Conservation (phyloP, 1,140 invertebrate species). For the Tetraneura akinire region DNA sequence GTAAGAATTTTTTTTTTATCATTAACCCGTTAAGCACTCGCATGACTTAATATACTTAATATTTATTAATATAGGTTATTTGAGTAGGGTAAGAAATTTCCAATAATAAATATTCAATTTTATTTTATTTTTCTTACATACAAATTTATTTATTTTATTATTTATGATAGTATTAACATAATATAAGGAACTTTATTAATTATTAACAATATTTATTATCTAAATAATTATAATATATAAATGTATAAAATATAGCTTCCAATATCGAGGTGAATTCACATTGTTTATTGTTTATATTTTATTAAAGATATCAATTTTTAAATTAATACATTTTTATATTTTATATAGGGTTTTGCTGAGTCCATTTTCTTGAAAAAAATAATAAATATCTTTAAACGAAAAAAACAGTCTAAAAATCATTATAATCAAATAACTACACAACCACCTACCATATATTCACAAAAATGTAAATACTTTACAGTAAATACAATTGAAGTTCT, state of each 20-base stretch:
- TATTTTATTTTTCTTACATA: conserved; percentile 57
- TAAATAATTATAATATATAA: no score
- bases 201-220: no score
- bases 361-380: conserved; percentile 8
- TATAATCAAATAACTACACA: not conserved
- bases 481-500: not conserved
- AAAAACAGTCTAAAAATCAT: conserved; percentile 21
- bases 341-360: not conserved
- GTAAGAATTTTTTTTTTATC: conserved; percentile 55
- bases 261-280: conserved; percentile 26
- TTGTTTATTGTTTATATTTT: not conserved
- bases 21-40: conserved; percentile 62
- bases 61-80: no score
- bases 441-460: not conserved
- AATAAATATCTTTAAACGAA: not conserved
- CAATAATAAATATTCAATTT: no score
- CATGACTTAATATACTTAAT: no score
- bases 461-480: not conserved
- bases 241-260: no score
- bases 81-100: no score
- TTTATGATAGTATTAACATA: no score
- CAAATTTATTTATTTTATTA: no score
- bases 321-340: not conserved
- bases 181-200: no score
- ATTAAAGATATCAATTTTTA: not conserved